Percentiles rank a stretch among this genome's conserved stretches.
phyloP scores from a whole-genome alignment of 2,888 invertebrate species.

The Drosophila falleni region DNA sequence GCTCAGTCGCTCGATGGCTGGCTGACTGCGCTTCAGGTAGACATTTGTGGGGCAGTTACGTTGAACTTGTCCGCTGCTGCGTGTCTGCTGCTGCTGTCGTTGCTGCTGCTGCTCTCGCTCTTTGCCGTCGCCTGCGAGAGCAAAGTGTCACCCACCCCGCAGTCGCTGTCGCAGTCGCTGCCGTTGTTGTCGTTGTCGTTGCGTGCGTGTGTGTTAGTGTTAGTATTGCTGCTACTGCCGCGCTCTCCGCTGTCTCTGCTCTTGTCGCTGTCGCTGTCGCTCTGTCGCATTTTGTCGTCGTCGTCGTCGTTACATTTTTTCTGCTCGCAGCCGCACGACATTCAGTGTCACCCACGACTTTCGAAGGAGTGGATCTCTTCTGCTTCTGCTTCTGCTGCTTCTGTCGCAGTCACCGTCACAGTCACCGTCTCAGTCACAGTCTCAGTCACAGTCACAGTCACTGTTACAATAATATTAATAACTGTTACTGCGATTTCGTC shows the following conservation, averaged over 20 bases:
- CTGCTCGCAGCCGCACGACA: conserved; percentile 72
- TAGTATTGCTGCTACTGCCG: conserved; percentile 19
- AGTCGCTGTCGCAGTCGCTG: neutral
- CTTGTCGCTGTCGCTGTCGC: conserved; percentile 49
- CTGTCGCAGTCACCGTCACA: conserved; percentile 49
- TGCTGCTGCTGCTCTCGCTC: conserved; percentile 25
- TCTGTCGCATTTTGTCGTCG: conserved; percentile 46
- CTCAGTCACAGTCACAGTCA: conserved; percentile 33
- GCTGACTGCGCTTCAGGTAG: conserved; percentile 63
- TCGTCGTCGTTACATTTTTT: conserved; percentile 62
- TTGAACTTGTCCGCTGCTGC: conserved; percentile 85
- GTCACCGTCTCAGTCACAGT: conserved; percentile 28
- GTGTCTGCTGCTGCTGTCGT: conserved; percentile 63
- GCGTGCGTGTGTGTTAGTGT: conserved; percentile 31
- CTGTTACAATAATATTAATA: conserved; percentile 15
- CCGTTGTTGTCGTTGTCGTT: conserved; percentile 10
- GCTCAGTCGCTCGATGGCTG: conserved; percentile 46
- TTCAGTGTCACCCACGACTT: conserved; percentile 85
- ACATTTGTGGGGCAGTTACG: conserved; percentile 84
- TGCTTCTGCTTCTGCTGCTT: conserved; percentile 41
- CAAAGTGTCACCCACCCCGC: conserved; percentile 23
- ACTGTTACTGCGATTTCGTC: conserved; percentile 21
- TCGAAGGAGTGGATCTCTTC: conserved; percentile 79
- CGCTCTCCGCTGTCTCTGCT: conserved; percentile 43
- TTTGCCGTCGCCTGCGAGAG: conserved; percentile 4